Conservation (phyloP, 1,140 invertebrate genomes). For the Eriocheir sinensis region DNA sequence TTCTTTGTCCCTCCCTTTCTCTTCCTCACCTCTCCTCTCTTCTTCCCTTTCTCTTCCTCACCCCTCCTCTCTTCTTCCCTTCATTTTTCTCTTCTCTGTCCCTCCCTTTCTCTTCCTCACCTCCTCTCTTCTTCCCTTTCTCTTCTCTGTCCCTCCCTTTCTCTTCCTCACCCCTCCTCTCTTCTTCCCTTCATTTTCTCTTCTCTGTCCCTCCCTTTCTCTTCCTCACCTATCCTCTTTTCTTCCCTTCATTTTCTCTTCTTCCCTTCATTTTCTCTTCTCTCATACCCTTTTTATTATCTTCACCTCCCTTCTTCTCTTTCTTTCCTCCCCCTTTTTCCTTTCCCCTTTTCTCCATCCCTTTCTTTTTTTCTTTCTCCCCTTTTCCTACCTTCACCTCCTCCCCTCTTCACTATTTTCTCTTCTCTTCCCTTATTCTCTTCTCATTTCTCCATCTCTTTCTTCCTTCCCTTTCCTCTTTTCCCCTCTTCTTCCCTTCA, state of each 20-base stretch:
- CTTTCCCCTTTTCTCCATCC: neutral
- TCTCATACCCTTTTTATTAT: neutral
- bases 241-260: neutral
- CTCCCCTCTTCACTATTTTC: too few relatives aligned
- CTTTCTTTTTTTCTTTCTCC: neutral
- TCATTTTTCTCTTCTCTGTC: too few relatives aligned
- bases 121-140: too few relatives aligned
- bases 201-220: neutral
- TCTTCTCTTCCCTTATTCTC: conserved; percentile 35
- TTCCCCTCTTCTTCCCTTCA: too few relatives aligned
- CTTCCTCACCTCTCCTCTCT: too few relatives aligned
- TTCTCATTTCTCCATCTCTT: conserved; percentile 80
- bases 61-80: too few relatives aligned
- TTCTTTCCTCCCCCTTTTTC: neutral
- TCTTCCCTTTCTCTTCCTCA: too few relatives aligned
- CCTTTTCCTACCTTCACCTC: neutral
- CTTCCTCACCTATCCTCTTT: neutral
- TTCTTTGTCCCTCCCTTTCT: too few relatives aligned
- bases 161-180: neutral
- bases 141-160: too few relatives aligned
- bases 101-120: too few relatives aligned
- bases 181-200: neutral
- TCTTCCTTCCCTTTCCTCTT: too few relatives aligned
- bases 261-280: neutral
- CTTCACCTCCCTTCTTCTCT: neutral